These are phyloP conservation scores for Burhinus bistriatus DNA, from an alignment of 2,113 vertebrate genomes.

Conservation along the genomic window DNA sequence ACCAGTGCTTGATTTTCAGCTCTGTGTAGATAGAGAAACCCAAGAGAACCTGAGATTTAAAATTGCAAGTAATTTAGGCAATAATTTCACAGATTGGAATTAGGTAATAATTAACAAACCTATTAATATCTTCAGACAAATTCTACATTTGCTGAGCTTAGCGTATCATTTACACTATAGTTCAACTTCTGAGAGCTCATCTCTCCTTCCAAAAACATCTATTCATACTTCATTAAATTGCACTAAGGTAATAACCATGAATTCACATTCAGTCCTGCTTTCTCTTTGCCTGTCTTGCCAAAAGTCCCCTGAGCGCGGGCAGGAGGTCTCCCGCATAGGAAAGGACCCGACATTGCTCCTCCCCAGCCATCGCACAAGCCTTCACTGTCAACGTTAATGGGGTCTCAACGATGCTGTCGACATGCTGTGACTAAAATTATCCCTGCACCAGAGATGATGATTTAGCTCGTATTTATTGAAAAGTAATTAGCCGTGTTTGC, in stretches of 20 bases:
- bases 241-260: not conserved
- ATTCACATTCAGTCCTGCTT: not conserved
- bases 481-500: not conserved
- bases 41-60: not conserved
- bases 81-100: not conserved
- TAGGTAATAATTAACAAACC: not conserved
- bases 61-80: not conserved
- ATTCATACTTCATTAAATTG: not conserved
- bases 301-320: rapidly evolving
- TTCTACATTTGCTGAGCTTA: not conserved
- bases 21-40: not conserved
- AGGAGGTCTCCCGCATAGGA: not conserved
- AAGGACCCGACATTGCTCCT: rapidly evolving
- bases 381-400: not conserved
- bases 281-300: not conserved
- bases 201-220: not conserved
- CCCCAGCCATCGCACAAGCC: not conserved
- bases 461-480: not conserved
- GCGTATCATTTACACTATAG: not conserved
- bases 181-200: not conserved
- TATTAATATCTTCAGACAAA: not conserved
- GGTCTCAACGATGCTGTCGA: not conserved
- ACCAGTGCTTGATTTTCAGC: not conserved
- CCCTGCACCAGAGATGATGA: not conserved
- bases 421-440: not conserved